A percentile compares a stretch with the other conserved stretches of the same genome.
phyloP scores from a whole-genome alignment of 2,797 vertebrate genomes.

The Chelmon rostratus region DNA sequence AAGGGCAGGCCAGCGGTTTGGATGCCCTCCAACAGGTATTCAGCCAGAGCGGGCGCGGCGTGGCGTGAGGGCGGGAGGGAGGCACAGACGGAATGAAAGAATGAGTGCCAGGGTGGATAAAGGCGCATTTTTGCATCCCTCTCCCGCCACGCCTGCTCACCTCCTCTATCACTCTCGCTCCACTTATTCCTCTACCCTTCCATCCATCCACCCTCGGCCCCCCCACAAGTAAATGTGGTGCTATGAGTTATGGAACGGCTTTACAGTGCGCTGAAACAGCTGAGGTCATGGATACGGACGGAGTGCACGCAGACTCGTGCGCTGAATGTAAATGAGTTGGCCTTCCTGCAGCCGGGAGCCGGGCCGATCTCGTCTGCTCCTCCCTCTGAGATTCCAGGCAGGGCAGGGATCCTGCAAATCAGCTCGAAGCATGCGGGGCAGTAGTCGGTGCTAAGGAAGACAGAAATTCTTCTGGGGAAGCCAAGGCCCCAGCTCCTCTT shows the following conservation, averaged over 20 bases:
- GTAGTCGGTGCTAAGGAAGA: slow-evolving; percentile 39
- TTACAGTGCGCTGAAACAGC: slow-evolving; percentile 72
- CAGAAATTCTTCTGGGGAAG: slow-evolving; percentile 31
- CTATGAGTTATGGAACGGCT: slow-evolving; percentile 73
- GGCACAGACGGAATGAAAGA: slow-evolving; percentile 8
- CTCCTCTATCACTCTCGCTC: slow-evolving; percentile 34
- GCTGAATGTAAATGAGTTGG: slow-evolving; percentile 73
- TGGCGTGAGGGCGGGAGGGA: neutral
- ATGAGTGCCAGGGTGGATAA: slow-evolving; percentile 21
- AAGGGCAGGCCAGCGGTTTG: slow-evolving; percentile 67
- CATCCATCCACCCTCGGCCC: slow-evolving; percentile 56
- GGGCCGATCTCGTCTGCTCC: slow-evolving; percentile 44
- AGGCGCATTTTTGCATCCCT: slow-evolving; percentile 44
- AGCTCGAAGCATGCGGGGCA: slow-evolving; percentile 59
- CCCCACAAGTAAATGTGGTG: slow-evolving; percentile 62
- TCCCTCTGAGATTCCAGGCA: slow-evolving; percentile 45
- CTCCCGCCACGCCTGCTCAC: slow-evolving; percentile 26
- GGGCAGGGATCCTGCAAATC: slow-evolving; percentile 63
- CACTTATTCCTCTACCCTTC: slow-evolving; percentile 49
- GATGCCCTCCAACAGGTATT: slow-evolving; percentile 68
- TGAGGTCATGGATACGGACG: slow-evolving; percentile 76
- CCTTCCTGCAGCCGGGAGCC: slow-evolving; percentile 59
- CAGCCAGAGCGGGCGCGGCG: slow-evolving; percentile 13
- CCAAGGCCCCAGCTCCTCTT: slow-evolving; percentile 19
- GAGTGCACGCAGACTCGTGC: slow-evolving; percentile 43